These are phyloP conservation scores for Salvator merianae DNA, from an alignment of 2,113 vertebrate genomes.

Conservation along the genomic window DNA sequence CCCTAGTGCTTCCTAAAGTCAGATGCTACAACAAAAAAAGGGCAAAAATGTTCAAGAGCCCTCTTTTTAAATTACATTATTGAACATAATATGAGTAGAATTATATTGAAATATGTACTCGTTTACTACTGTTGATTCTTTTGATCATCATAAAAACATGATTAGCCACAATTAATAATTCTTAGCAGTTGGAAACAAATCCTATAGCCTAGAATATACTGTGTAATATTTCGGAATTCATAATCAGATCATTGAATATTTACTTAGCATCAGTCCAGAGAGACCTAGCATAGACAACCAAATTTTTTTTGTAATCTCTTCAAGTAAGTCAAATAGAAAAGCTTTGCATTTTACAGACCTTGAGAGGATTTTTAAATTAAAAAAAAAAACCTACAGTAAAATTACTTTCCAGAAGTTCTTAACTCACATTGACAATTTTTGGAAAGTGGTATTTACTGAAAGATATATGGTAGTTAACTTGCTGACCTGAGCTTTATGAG, in stretches of 20 bases:
- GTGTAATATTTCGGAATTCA: constrained; percentile 37
- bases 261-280: constrained; percentile 20
- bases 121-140: neutral
- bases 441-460: constrained; percentile 24
- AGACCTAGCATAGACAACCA: constrained; percentile 25
- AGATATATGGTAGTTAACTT: constrained; percentile 25
- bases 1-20: too few species aligned
- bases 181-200: constrained; percentile 36
- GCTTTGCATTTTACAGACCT: constrained; percentile 28
- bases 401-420: constrained; percentile 44
- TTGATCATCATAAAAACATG: constrained; percentile 44
- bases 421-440: constrained; percentile 41
- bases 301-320: constrained; percentile 17
- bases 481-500: neutral
- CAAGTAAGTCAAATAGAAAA: constrained; percentile 51
- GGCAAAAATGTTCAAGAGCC: neutral
- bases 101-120: neutral
- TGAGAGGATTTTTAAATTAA: constrained; percentile 10
- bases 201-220: constrained; percentile 39
- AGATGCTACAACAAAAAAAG: neutral
- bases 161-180: constrained; percentile 42
- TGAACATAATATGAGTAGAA: constrained; percentile 2
- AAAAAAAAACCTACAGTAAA: constrained; percentile 29
- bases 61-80: neutral
- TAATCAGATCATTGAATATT: constrained; percentile 37